Percentiles rank a stretch among this genome's conserved stretches.
Conservation (phyloP, 53 echinoderm and acorn worm genomes). For the Temnopleurus reevesii region DNA sequence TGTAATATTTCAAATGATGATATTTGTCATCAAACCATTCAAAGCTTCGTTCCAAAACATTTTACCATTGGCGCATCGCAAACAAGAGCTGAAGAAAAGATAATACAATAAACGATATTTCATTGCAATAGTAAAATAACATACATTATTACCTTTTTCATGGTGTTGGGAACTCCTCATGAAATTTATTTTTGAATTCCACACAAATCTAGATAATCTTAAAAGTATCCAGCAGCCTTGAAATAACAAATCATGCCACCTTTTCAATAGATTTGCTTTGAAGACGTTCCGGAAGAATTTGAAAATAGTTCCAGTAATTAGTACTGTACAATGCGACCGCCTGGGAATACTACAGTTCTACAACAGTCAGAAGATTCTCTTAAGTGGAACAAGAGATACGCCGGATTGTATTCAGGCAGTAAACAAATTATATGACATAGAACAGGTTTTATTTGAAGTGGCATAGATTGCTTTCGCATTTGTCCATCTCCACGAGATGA, state of each 20-base stretch:
- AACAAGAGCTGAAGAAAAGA: too few species aligned
- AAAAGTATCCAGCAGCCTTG: not conserved
- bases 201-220: not conserved
- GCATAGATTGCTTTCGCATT: not conserved
- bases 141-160: slow-evolving; percentile 42
- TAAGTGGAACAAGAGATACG: not conserved
- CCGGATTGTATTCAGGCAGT: not conserved
- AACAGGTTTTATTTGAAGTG: not conserved
- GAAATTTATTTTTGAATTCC: not conserved
- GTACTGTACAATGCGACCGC: not conserved
- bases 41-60: too few species aligned
- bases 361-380: not conserved
- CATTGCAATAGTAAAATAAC: too few species aligned
- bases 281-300: not conserved
- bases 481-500: not conserved
- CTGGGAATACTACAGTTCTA: too few species aligned
- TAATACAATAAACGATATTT: too few species aligned
- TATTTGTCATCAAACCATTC: too few species aligned
- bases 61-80: too few species aligned
- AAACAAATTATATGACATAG: not conserved
- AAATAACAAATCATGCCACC: not conserved
- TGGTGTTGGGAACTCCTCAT: not conserved
- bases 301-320: not conserved
- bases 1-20: too few species aligned
- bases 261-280: too few species aligned